Conservation (phyloP, 2,113 vertebrate species). For the Ailuropoda melanoleuca region DNA sequence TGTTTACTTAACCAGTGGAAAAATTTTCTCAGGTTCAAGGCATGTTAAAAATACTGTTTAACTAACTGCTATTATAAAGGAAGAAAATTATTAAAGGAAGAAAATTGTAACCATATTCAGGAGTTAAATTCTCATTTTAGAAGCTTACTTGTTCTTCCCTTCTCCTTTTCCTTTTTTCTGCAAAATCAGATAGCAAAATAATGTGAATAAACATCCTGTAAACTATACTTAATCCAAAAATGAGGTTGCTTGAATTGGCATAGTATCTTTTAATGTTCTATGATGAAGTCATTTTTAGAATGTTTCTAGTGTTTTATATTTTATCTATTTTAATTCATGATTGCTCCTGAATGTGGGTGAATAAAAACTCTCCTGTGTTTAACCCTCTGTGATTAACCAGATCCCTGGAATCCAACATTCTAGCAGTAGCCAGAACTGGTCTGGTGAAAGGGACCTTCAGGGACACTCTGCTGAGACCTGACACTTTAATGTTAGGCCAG, state of each 20-base stretch:
- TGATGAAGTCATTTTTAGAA: not conserved
- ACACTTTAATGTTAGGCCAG: not conserved
- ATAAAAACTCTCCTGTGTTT: not conserved
- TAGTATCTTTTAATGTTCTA: not conserved
- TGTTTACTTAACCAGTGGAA: conserved; percentile 1
- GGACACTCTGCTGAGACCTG: not conserved
- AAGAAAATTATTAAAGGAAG: not conserved
- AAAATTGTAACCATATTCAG: not conserved
- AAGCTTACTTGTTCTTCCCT: not conserved
- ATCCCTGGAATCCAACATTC: not conserved
- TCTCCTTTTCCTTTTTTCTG: not conserved
- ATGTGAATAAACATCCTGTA: not conserved
- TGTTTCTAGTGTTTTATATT: not conserved
- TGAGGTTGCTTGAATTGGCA: not conserved
- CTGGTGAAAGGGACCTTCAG: not conserved
- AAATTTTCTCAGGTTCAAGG: conserved; percentile 5
- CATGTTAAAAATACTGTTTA: not conserved
- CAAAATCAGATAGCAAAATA: not conserved
- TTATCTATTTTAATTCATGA: not conserved
- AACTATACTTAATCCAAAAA: not conserved
- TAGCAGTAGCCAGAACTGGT: not conserved
- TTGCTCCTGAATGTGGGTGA: not conserved
- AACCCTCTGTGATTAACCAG: not conserved
- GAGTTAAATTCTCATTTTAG: not conserved
- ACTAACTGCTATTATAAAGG: not conserved